Evolutionary conservation across 2,113 vertebrate species (phyloP).

Genomic region (Spizaetus ornatus): DNA sequence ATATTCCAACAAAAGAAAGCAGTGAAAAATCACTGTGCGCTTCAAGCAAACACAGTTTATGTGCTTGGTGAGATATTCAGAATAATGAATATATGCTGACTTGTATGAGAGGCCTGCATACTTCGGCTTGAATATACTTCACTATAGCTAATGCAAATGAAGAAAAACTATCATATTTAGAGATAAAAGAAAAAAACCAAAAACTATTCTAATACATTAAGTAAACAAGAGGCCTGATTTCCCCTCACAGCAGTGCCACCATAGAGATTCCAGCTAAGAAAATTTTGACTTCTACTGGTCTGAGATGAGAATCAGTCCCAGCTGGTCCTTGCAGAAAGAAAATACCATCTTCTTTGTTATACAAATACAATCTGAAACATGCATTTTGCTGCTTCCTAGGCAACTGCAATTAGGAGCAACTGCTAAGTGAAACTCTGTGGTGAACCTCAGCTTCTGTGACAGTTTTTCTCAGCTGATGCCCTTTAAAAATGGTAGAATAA

Average conservation of each 20-base stretch:
- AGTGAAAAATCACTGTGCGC: background rate
- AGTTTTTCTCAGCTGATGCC: background rate
- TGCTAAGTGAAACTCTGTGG: background rate
- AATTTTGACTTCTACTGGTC: background rate
- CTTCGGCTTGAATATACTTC: background rate
- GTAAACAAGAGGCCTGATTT: background rate
- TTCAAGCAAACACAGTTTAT: conserved; percentile 2
- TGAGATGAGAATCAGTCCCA: background rate
- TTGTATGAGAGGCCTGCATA: background rate
- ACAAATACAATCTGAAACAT: background rate
- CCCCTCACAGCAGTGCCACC: fast-evolving
- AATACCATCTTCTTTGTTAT: background rate
- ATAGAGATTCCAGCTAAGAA: background rate
- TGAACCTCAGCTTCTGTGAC: background rate
- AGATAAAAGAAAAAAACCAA: background rate
- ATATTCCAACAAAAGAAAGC: background rate
- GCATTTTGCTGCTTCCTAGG: background rate
- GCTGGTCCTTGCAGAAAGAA: background rate
- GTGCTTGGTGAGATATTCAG: background rate
- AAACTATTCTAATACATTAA: background rate
- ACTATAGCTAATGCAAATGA: background rate
- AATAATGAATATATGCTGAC: background rate
- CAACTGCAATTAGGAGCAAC: background rate
- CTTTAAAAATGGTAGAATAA: background rate
- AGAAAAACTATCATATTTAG: background rate